Evolutionary conservation across 1,140 invertebrate genomes (phyloP), one percentile per base, ranked within the genome.

Genomic region (Pogonognathellus flavescens): DNA sequence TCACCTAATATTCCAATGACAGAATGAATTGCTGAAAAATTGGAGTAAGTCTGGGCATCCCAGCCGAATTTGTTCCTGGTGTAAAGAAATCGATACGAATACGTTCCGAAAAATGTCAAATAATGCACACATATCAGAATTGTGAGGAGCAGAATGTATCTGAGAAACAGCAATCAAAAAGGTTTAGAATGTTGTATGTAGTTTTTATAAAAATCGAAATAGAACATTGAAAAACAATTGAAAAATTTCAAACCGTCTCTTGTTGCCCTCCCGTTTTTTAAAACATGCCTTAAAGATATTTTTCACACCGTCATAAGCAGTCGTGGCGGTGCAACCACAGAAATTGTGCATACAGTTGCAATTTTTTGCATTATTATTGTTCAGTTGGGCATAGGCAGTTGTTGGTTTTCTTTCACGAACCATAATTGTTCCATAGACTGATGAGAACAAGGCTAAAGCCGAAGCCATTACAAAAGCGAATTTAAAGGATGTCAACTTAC

Each of bases 41-140:
- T 18, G 0, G 81, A 82, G 25, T 82, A 82, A 4, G 6, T 82
- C 25, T 60, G 13, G 4, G 55, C 53, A 31, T 57, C 25, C 81
- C 81, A 82, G 60, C 53, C 53, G n/a, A 82, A 82, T 14, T 16
- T 57, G 60, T 82, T 82, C 0, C 81, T 18, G 31, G 81, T 49
- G 16, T 25, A 82, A 16, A 82, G 20, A 60, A 50, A 82, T 41
- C 53, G 22, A 16, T 60, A 82, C 14, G n/a, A 49, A n/a, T 52
- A 82, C 13, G 80, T 14, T 10, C 84, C 84, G 31, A 55, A 55
- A 52, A 55, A 85, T 7, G 70, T 16, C 14, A 80, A 10, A 52
- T 80, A 60, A 14, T 85, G 66, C 5, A 85, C 25, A 50, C 55
- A 72, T 14, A 85, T 80, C 1, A 55, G 14, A 16, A 11, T 25